Evolutionary conservation across 1,140 invertebrate genomes (phyloP), one percentile per base, ranked within the genome.

Genomic region (Lasioglossum baleicum): DNA sequence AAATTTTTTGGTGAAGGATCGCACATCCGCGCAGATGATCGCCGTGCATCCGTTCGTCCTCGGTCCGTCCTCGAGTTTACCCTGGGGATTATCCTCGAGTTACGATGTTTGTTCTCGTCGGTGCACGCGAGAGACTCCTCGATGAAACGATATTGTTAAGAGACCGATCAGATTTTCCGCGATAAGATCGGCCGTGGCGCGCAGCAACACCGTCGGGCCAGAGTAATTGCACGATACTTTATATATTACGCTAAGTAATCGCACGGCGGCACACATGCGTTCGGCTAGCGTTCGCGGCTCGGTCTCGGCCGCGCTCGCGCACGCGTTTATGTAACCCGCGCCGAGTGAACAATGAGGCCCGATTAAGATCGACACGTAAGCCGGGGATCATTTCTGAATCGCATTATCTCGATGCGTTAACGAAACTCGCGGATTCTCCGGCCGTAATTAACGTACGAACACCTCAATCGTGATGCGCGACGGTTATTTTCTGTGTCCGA

Each of bases 201-300:
- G 22, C 31, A 53, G 40, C 26, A 71, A 53, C 77, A 63, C 42
- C 65, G 65, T n/a, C 13, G 65, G 7, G 58, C 35, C 65, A 11
- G 65, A 82, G 73, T 76, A 70, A 82, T 82, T 81, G 64, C 73
- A 69, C 68, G 76, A 79, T 79, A 79, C 76, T 79, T 72, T 73
- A 73, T 79, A 79, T 35, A 79, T 79, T 73, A 79, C 76, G 70
- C 40, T 73, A 66, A 74, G 70, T 74, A 79, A 79, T 74, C 61
- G 70, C 76, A 10, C 51, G 51, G 6, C 51, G 44, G 44, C 44
- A 48, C 44, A 48, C 44, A 48, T 48, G 44, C 44, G 44, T 13
- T 48, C 8, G 44, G 10, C 44, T 48, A 48, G 44, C 51, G 15
- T 15, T 20, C 51, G 51, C 35, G 35, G 35, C 13, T 17, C 48